Base-by-base conservation (phyloP, 2,888 invertebrate genomes). In the Octonoba sinensis region DNA sequence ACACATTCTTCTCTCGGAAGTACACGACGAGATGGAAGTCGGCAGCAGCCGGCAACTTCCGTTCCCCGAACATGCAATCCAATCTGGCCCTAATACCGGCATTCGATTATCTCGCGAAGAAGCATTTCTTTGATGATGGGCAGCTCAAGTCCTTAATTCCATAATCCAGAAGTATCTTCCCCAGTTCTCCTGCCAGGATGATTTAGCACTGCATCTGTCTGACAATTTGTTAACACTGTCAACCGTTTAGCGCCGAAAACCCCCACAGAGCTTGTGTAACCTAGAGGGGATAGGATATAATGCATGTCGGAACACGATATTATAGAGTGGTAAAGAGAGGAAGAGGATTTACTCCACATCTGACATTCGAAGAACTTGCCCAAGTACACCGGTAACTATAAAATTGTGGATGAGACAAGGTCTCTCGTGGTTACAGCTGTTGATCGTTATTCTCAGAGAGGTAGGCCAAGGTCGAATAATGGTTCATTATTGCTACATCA, bases 211-310 rank as follows among this genome's bases (percentile, higher is more conserved):
- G 54, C 78, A 79, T 67, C 72, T 79, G 78, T 51, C 66, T 60
- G 44, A 66, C 66, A 79, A 79, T 79, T 79, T 79, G 78, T 79
- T 79, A 79, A 72, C 78, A 51, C 54, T 67, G 67, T 60, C 75
- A 72, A 51, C 60, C 59, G 60, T 59, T 67, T 60, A 59, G 16
- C 22, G 65, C 59, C 56, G 15, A 20, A 20, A 72, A 20, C 57
- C 20, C 20, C 72, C 8, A 46, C n/a, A 49, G 65, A 36, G 36
- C 36, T 36, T 36, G 36, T 36, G 36, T 36, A 36, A 36, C 36
- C 36, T 8, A 36, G 36, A 36, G 27, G 13, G 27, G 15, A 16
- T 15, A 24, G 16, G 24, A 27, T 57, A 15, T 57, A 36, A 36
- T 18, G 18, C 36, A 36, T 36, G 36, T 36, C 24, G 65, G 46